Base-by-base conservation (phyloP, 1,140 invertebrate species). In the Lanistes nyassanus region DNA sequence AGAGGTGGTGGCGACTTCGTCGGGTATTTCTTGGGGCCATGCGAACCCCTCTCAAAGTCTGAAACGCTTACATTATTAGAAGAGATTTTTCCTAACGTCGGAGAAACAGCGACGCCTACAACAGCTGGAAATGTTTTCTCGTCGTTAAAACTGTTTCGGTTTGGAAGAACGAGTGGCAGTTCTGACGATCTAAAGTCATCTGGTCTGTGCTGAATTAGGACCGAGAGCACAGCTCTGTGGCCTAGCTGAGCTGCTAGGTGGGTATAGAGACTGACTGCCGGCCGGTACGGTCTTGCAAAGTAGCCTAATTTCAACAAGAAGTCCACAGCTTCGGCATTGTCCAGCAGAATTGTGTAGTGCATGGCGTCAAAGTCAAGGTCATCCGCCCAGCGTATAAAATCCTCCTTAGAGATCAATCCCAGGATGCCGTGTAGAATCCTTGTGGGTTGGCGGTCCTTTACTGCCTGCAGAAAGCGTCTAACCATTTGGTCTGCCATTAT, bases 221-320 rank as follows among this genome's bases (percentile, higher is more conserved):
- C 71, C 26, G 74, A 77, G 9, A 83, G 66, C 13, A 76, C 53
- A 62, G 82, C 78, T 42, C 82, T 31, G 58, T 74, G 34, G 3
- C 82, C 82, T 21, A 83, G 79, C 7, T 66, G 56, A 37, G 79
- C 78, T 3, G 82, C 80, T 26, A 83, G 69, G 42, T 81, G 80
- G 6, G 67, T 39, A 56, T 83, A 83, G 9, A 73, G 76, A 55
- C 74, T 80, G 7, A 76, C 42, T 29, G 53, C 51, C 0, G 82
- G 80, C 56, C 75, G 58, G 69, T 82, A 75, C 9, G 80, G 80
- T 4, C 75, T 53, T 62, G 76, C 76, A 53, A 83, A 83, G 53
- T 76, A 80, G n/a, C 79, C 80, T 21, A 78, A 74, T 9, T 75
- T 71, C n/a, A 83, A 62, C 3, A 82, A 58, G 37, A 78, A 80